A percentile compares a stretch with the other conserved stretches of the same genome.
Conservation (phyloP, 2,113 vertebrate genomes). For the Tiliqua scincoides region DNA sequence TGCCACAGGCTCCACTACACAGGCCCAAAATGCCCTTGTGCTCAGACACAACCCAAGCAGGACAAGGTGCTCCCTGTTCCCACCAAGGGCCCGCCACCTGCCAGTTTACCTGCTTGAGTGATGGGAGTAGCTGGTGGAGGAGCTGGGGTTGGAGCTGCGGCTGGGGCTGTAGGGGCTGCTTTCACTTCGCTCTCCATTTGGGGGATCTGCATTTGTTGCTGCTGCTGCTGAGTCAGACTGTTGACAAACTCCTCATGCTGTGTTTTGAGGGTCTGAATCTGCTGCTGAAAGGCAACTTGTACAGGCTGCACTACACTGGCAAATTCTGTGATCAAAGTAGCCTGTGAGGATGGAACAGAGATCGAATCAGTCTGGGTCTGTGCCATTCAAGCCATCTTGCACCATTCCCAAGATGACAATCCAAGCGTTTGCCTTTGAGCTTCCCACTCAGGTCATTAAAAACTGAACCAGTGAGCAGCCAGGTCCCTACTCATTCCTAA, state of each 20-base stretch:
- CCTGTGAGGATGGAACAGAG: conserved; percentile 71
- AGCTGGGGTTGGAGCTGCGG: conserved; percentile 64
- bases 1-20: no score
- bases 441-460: no score
- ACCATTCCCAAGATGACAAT: no score
- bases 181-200: conserved; percentile 76
- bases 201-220: conserved; percentile 68
- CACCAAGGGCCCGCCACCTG: no score
- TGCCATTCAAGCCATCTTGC: background rate
- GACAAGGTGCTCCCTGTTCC: background rate
- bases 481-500: no score
- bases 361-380: background rate
- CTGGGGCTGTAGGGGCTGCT: conserved; percentile 67
- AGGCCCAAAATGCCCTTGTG: no score
- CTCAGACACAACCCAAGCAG: no score
- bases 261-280: conserved; percentile 91
- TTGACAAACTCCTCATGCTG: conserved; percentile 94
- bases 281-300: conserved; percentile 95
- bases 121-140: conserved; percentile 68
- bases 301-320: conserved; percentile 91
- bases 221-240: conserved; percentile 85
- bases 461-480: no score
- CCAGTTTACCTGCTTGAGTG: conserved; percentile 71
- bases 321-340: conserved; percentile 91
- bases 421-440: no score